Evolutionary conservation across 2,797 vertebrate species (phyloP), one percentile per base, ranked within the genome.

Genomic region (Gastrophryne carolinensis): DNA sequence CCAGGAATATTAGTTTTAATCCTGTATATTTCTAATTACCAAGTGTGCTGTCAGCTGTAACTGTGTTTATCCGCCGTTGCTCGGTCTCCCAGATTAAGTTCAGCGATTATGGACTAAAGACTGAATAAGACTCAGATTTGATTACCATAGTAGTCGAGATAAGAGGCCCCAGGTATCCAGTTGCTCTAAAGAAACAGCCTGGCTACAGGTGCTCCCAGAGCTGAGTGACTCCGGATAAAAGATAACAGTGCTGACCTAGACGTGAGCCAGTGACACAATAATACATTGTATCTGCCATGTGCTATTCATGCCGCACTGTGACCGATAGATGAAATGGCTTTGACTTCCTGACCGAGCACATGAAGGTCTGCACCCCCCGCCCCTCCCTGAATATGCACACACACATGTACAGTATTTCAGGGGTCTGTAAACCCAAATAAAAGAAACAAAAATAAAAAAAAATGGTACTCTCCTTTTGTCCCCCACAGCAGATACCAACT

Each of bases 11-110:
- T 26, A 11, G 26, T 34, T 63, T 76, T 70, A 63, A 76, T 70
- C 73, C 23, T 41, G 52, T 64, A 47, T 70, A 64, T 71, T 69
- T 37, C 75, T 77, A 65, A 77, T 77, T 72, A 58, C 67, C 44
- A 49, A 8, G 27, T 50, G 60, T 50, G 67, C 75, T 72, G 10
- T 77, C 21, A 37, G 37, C 58, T 77, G 75, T 56, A 64, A 70
- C 74, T 27, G 58, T 76, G 66, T 77, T 71, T 71, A 64, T 56
- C 49, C 56, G 66, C 50, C 17, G 75, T 72, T 72, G 67, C 37
- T 56, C 60, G 47, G 75, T 77, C 57, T 71, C 75, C 75, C 60
- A 60, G 75, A 77, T 77, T 72, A 71, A 58, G 60, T 77, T 65
- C 58, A 77, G 39, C 58, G 60, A 77, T 77, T 65, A 72, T 30